phyloP scores from a whole-genome alignment of 1,140 invertebrate species.

The Chlorops oryzae region DNA sequence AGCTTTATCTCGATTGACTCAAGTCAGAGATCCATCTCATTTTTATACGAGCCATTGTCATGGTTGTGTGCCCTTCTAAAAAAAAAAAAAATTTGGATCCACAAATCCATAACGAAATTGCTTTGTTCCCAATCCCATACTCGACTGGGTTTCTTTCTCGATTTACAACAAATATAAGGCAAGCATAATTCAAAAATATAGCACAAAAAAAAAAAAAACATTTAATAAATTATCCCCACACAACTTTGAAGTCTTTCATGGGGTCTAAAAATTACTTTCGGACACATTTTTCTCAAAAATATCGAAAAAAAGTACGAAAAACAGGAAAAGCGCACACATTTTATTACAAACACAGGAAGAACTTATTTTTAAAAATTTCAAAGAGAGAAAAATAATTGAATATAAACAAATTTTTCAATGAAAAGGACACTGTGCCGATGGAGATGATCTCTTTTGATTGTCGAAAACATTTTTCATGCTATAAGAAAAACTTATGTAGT shows the following conservation, averaged over 20 bases:
- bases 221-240: background rate
- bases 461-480: too few relatives aligned
- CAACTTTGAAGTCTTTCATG: too few relatives aligned
- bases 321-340: background rate
- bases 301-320: background rate
- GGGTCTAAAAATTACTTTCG: too few relatives aligned
- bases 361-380: background rate
- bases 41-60: too few relatives aligned
- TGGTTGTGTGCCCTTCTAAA: too few relatives aligned
- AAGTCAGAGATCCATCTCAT: too few relatives aligned
- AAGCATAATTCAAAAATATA: slow-evolving; percentile 1
- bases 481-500: too few relatives aligned
- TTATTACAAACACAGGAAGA: background rate
- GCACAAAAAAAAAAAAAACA: background rate
- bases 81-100: background rate
- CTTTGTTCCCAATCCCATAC: too few relatives aligned
- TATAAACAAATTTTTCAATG: background rate
- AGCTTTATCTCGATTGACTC: too few relatives aligned
- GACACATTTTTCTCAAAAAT: too few relatives aligned
- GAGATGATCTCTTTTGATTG: too few relatives aligned
- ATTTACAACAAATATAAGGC: background rate
- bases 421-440: background rate
- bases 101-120: background rate
- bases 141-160: too few relatives aligned
- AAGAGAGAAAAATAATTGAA: background rate